Evolutionary conservation across 2,888 invertebrate species (phyloP).

Genomic region (Drosophila recens): DNA sequence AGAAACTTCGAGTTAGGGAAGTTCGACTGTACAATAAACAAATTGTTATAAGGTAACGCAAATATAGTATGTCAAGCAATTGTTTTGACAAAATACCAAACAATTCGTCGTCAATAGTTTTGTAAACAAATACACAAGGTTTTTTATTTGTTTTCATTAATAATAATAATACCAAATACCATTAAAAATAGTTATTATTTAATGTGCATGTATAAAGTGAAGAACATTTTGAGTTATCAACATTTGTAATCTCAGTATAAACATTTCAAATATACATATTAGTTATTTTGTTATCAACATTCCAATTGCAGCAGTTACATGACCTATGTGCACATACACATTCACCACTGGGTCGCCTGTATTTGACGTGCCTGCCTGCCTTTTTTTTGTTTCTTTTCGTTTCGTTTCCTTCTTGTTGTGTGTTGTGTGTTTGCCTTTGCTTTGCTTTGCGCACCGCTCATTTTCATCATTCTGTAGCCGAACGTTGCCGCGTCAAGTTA

Average conservation of each 20-base stretch:
- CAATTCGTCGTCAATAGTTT: too few species aligned
- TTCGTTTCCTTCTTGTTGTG: slow-evolving; percentile 37
- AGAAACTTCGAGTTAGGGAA: too few species aligned
- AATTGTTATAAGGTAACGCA: neutral
- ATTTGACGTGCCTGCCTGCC: slow-evolving; percentile 56
- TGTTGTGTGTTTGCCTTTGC: slow-evolving; percentile 57
- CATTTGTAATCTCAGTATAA: slow-evolving; percentile 1
- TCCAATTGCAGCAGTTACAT: slow-evolving; percentile 28
- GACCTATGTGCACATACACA: slow-evolving; percentile 31
- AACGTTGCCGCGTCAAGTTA: slow-evolving; percentile 69
- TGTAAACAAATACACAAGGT: too few species aligned
- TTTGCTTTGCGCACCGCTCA: slow-evolving; percentile 59
- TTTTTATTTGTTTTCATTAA: too few species aligned
- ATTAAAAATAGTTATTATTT: neutral
- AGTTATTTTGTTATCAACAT: slow-evolving; percentile 17
- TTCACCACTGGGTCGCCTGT: slow-evolving; percentile 52
- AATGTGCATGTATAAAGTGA: neutral
- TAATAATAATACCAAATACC: too few species aligned
- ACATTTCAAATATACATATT: neutral
- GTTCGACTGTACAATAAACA: slow-evolving; percentile 13
- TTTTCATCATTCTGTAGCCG: slow-evolving; percentile 70
- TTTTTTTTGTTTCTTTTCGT: slow-evolving; percentile 26
- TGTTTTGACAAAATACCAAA: too few species aligned
- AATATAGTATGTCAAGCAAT: neutral
- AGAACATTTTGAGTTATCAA: neutral